These are phyloP conservation scores for Aricia agestis DNA, from an alignment of 1,140 invertebrate species.

Conservation along the genomic window DNA sequence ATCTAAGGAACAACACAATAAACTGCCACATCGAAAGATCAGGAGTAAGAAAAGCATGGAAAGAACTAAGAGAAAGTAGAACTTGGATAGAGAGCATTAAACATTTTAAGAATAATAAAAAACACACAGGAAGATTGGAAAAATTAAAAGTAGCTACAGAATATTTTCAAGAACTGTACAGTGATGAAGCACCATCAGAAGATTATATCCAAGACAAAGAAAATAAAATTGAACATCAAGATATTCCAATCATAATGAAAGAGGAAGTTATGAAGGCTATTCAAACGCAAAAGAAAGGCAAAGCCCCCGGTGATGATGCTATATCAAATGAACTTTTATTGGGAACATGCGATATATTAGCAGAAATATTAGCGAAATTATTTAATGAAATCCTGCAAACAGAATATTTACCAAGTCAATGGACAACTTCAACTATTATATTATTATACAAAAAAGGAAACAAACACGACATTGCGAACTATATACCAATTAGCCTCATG, in stretches of 20 bases:
- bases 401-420: slow-evolving; percentile 32
- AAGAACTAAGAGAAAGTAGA: slow-evolving; percentile 25
- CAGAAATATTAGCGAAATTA: slow-evolving; percentile 26
- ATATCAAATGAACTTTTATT: slow-evolving; percentile 36
- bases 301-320: slow-evolving; percentile 34
- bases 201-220: background rate
- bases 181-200: slow-evolving; percentile 5
- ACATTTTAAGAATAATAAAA: slow-evolving; percentile 24
- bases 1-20: slow-evolving; percentile 24
- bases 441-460: slow-evolving; percentile 38
- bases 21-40: slow-evolving; percentile 23
- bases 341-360: slow-evolving; percentile 20
- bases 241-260: slow-evolving; percentile 27
- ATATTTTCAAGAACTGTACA: slow-evolving; percentile 26
- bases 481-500: slow-evolving; percentile 33
- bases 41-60: slow-evolving; percentile 26
- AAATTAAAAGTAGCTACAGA: slow-evolving; percentile 25
- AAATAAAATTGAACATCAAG: slow-evolving; percentile 20
- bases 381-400: slow-evolving; percentile 35
- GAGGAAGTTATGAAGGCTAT: slow-evolving; percentile 34
- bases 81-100: slow-evolving; percentile 27
- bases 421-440: slow-evolving; percentile 35
- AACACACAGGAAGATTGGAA: slow-evolving; percentile 21
- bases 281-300: slow-evolving; percentile 33
- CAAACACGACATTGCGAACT: slow-evolving; percentile 33